These are phyloP conservation scores for Caenorhabditis parvicauda DNA, from an alignment of 2,888 invertebrate species.

Conservation along the genomic window DNA sequence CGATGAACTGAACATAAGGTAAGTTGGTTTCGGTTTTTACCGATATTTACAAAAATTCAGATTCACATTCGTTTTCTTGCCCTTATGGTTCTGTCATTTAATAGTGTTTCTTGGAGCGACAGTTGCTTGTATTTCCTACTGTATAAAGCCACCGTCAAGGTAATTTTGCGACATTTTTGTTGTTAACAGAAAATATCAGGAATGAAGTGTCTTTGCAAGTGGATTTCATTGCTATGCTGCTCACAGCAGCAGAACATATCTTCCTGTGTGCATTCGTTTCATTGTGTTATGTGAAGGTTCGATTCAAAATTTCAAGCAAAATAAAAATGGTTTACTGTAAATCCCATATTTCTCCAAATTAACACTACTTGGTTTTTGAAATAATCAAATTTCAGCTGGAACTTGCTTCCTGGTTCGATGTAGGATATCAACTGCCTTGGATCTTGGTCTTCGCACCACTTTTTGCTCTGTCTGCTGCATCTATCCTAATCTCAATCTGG, in stretches of 20 bases:
- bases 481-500: conserved; percentile 95
- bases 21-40: neutral
- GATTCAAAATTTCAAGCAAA: neutral
- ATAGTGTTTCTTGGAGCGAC: conserved; percentile 85
- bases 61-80: conserved; percentile 76
- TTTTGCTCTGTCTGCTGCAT: conserved; percentile 91
- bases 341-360: neutral
- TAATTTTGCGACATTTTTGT: conserved; percentile 57
- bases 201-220: conserved; percentile 92
- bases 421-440: conserved; percentile 62
- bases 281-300: conserved; percentile 83
- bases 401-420: conserved; percentile 16
- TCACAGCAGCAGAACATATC: conserved; percentile 87
- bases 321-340: neutral
- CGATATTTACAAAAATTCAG: conserved; percentile 30
- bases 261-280: conserved; percentile 93
- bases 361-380: neutral
- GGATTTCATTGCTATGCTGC: conserved; percentile 96
- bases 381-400: conserved; percentile 21
- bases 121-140: conserved; percentile 91
- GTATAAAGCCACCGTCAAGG: conserved; percentile 91
- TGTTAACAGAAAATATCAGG: conserved; percentile 67
- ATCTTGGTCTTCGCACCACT: conserved; percentile 80
- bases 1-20: conserved; percentile 71
- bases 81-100: conserved; percentile 93